These are phyloP conservation scores for Chanos chanos DNA, from an alignment of 2,797 vertebrate genomes.

Conservation along the genomic window DNA sequence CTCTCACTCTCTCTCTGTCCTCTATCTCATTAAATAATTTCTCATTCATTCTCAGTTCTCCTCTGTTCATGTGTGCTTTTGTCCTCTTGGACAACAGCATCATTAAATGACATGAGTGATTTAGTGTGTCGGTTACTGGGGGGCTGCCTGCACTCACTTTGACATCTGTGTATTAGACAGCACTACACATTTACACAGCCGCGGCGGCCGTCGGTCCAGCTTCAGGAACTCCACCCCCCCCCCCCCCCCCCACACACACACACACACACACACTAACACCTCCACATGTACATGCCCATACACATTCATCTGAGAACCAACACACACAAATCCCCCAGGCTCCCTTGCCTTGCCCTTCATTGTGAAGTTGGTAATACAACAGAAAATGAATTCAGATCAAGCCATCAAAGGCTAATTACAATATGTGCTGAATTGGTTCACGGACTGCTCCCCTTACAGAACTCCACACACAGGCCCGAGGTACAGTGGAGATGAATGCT, in stretches of 20 bases:
- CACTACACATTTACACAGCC: constrained; percentile 25
- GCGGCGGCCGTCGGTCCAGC: constrained; percentile 15
- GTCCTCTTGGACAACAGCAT: constrained; percentile 3
- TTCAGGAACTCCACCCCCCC: constrained; percentile 20
- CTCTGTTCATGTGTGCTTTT: constrained; percentile 15
- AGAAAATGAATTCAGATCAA: constrained; percentile 29
- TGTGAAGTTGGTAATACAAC: constrained; percentile 7
- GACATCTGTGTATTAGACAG: constrained; percentile 39
- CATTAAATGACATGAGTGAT: not conserved
- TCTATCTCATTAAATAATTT: constrained; percentile 34
- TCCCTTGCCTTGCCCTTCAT: not conserved
- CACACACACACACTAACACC: not conserved
- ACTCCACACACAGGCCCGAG: too few species aligned
- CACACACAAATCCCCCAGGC: not conserved
- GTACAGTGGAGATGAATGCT: not conserved
- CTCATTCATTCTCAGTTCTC: not conserved
- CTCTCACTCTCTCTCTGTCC: not conserved
- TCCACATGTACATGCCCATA: not conserved
- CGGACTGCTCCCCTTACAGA: not conserved
- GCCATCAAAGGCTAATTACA: constrained; percentile 36
- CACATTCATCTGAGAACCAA: not conserved
- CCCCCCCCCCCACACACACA: constrained; percentile 15
- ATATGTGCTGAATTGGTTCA: constrained; percentile 5
- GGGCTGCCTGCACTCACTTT: too few species aligned
- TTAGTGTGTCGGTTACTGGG: too few species aligned